Evolutionary conservation across 2,888 invertebrate genomes (phyloP).

Genomic region (Strigamia maritima): DNA sequence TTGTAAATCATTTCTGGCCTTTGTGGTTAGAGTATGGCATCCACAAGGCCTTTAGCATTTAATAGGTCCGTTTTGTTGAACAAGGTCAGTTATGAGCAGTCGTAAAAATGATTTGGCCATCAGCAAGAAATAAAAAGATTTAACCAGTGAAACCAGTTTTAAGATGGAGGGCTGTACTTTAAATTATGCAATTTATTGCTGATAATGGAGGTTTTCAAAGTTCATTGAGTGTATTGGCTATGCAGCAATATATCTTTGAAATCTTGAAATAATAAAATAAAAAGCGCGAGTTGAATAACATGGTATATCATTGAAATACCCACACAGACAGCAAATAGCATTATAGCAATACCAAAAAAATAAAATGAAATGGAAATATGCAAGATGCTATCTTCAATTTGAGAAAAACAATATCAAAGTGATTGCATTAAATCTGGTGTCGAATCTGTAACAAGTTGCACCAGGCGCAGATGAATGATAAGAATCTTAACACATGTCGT

Average conservation of each 20-base stretch:
- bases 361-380: neutral
- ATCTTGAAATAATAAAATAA: neutral
- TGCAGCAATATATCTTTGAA: neutral
- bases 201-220: slow-evolving; percentile 11
- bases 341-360: too few relatives aligned
- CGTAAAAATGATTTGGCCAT: slow-evolving; percentile 31
- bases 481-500: slow-evolving; percentile 25
- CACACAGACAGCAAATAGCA: neutral
- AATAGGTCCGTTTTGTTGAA: slow-evolving; percentile 26
- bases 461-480: slow-evolving; percentile 29
- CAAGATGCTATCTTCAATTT: neutral
- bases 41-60: slow-evolving; percentile 29
- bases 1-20: slow-evolving; percentile 25
- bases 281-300: neutral
- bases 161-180: slow-evolving; percentile 20
- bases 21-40: slow-evolving; percentile 27
- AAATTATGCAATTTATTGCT: slow-evolving; percentile 28
- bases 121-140: slow-evolving; percentile 27
- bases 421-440: slow-evolving; percentile 27
- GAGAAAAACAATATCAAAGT: slow-evolving; percentile 18
- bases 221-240: slow-evolving; percentile 25
- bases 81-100: slow-evolving; percentile 32
- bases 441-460: slow-evolving; percentile 22
- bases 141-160: slow-evolving; percentile 28
- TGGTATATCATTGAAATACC: neutral